Evolutionary conservation across 2,797 vertebrate genomes (phyloP).

Genomic region (Pterois miles): DNA sequence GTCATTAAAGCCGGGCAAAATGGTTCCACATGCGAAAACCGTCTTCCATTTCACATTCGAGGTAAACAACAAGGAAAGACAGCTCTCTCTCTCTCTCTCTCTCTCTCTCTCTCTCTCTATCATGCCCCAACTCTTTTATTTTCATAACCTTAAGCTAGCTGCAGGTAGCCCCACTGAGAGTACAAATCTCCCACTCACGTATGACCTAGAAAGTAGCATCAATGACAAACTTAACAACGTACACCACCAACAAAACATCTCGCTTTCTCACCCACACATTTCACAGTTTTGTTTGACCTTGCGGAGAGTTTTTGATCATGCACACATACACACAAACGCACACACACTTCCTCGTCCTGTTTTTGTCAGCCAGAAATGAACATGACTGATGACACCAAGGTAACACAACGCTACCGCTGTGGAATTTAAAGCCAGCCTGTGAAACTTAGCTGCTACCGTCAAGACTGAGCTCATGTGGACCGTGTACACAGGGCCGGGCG

Average conservation of each 20-base stretch:
- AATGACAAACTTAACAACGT: slow-evolving; percentile 48
- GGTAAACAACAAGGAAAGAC: slow-evolving; percentile 64
- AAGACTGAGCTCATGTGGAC: slow-evolving; percentile 17
- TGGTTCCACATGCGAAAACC: slow-evolving; percentile 75
- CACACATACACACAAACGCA: background rate
- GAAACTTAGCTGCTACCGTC: slow-evolving; percentile 52
- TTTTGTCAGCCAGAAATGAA: slow-evolving; percentile 25
- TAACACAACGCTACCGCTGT: slow-evolving; percentile 27
- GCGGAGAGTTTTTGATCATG: slow-evolving; percentile 7
- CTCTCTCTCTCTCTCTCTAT: background rate
- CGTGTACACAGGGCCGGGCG: background rate
- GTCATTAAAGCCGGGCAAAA: slow-evolving; percentile 72
- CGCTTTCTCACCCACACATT: slow-evolving; percentile 11
- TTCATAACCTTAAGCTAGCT: slow-evolving; percentile 24
- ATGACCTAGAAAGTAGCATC: slow-evolving; percentile 46
- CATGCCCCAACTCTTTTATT: slow-evolving; percentile 13
- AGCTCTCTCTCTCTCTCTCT: background rate
- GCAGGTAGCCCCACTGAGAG: slow-evolving; percentile 35
- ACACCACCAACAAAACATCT: slow-evolving; percentile 28
- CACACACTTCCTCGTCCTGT: background rate
- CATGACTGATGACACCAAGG: slow-evolving; percentile 52
- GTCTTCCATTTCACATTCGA: slow-evolving; percentile 66
- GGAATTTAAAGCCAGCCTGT: slow-evolving; percentile 56
- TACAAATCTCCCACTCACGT: slow-evolving; percentile 20
- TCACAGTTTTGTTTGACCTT: slow-evolving; percentile 41